Evolutionary conservation across 2,113 vertebrate genomes (phyloP).

Genomic region (Epinephelus lanceolatus): DNA sequence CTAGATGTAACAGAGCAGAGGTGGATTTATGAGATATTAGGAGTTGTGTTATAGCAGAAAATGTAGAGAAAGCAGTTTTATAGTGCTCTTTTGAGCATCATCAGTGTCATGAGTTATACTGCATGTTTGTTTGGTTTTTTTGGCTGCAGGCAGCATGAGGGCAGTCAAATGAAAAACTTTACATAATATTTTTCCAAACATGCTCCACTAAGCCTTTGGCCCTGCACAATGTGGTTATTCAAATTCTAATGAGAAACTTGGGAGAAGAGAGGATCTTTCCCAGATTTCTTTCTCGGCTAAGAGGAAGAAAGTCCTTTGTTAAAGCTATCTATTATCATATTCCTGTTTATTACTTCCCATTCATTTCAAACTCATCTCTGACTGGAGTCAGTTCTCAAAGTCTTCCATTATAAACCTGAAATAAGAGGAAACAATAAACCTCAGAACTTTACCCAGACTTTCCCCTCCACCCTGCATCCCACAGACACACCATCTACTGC

Average conservation of each 20-base stretch:
- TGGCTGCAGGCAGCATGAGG: conserved; percentile 33
- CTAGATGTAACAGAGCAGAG: neutral
- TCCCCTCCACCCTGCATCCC: neutral
- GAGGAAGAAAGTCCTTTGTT: conserved; percentile 5
- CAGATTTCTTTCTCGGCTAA: conserved; percentile 7
- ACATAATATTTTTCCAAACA: conserved; percentile 23
- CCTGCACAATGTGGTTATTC: conserved; percentile 31
- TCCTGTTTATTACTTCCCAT: conserved; percentile 1
- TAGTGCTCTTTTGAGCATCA: conserved; percentile 1
- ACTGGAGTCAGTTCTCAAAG: neutral
- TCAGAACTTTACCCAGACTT: neutral
- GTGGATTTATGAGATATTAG: neutral
- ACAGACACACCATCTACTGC: neutral
- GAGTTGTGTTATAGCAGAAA: neutral
- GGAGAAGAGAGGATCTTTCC: neutral
- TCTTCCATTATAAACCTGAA: neutral
- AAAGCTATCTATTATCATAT: neutral
- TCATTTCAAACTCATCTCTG: neutral
- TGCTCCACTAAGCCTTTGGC: conserved; percentile 7
- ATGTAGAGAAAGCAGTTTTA: neutral
- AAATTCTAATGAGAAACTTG: conserved; percentile 39
- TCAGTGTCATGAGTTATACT: neutral
- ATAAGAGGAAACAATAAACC: neutral
- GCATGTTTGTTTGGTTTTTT: too few relatives aligned
- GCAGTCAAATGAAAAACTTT: conserved; percentile 36